Evolutionary conservation across 1,140 invertebrate genomes (phyloP).

Genomic region (Tribolium castaneum): DNA sequence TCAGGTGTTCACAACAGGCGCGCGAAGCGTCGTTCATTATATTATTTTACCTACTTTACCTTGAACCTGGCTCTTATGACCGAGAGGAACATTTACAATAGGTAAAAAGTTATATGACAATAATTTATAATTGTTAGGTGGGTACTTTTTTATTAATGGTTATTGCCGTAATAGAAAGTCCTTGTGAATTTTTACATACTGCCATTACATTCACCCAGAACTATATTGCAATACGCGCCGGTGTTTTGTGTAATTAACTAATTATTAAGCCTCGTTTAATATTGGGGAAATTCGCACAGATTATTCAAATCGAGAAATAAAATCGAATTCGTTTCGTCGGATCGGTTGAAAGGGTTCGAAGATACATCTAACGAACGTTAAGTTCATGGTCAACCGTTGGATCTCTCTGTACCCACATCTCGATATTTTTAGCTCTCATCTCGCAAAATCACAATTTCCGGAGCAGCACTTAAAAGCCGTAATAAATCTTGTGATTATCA

Average conservation of each 20-base stretch:
- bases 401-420: slow-evolving; percentile 25
- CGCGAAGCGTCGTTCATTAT: slow-evolving; percentile 35
- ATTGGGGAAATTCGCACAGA: slow-evolving; percentile 12
- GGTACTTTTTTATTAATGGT: slow-evolving; percentile 3
- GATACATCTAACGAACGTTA: slow-evolving; percentile 26
- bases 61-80: slow-evolving; percentile 42
- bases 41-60: slow-evolving; percentile 39
- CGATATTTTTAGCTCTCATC: slow-evolving; percentile 31
- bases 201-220: slow-evolving; percentile 21
- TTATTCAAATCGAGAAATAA: slow-evolving; percentile 3
- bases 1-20: slow-evolving; percentile 38
- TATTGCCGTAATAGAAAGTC: slow-evolving; percentile 34
- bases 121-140: slow-evolving; percentile 15
- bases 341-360: slow-evolving; percentile 15
- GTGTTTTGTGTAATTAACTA: slow-evolving; percentile 19
- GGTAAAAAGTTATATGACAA: slow-evolving; percentile 19
- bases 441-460: slow-evolving; percentile 19
- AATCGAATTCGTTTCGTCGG: slow-evolving; percentile 7
- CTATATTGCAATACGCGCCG: slow-evolving; percentile 18
- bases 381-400: slow-evolving; percentile 29
- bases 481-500: background rate
- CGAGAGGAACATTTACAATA: slow-evolving; percentile 35
- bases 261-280: slow-evolving; percentile 10
- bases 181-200: slow-evolving; percentile 17
- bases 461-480: background rate